Base-by-base conservation (phyloP, 2,113 vertebrate species). In the Benitochromis conjunctus region DNA sequence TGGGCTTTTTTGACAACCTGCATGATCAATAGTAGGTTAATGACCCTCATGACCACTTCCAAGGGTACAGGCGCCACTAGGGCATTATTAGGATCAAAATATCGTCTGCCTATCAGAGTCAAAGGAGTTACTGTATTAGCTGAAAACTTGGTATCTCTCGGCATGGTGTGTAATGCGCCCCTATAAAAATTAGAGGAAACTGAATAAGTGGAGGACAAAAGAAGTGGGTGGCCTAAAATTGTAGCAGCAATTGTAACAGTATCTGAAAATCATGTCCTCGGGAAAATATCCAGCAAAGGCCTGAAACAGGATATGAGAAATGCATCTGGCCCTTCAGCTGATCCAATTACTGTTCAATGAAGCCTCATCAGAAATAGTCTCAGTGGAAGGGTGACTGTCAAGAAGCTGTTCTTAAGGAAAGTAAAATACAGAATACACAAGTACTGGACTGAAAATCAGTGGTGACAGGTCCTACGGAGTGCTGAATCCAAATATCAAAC, bases 381-480 rank as follows among this genome's bases (percentile, higher is more conserved):
- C 66, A 48, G 21, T 46, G 41, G 21, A 71, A 48, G 66, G 46
- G 41, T 71, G 41, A 46, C 66, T 29, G 21, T 71, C 5, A 71
- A 48, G 66, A 48, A 71, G 41, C 21, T 41, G 6, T 71, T 71
- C 41, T 26, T 71, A 71, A 71, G 16, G n/a, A 69, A 69, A 38
- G 64, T 13, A 38, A 38, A 7, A 64, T 7, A 38, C 11, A 0
- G 46, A 71, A 46, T 0, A 71, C 41, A 46, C 66, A 46, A 71
- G 66, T 18, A 71, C 14, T 11, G 3, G 8, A 26, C 8, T 0
- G 66, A 71, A 71, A 71, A 46, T 71, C 21, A 4, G 41, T 46
- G 41, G 41, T 8, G 21, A 71, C 66, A 71, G 41, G 41, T 21
- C 41, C 3, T 10, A 18, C 24, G 41, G 41, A 46, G 21, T 46